Conservation (phyloP, 2,888 invertebrate species). For the Rhingia campestris region DNA sequence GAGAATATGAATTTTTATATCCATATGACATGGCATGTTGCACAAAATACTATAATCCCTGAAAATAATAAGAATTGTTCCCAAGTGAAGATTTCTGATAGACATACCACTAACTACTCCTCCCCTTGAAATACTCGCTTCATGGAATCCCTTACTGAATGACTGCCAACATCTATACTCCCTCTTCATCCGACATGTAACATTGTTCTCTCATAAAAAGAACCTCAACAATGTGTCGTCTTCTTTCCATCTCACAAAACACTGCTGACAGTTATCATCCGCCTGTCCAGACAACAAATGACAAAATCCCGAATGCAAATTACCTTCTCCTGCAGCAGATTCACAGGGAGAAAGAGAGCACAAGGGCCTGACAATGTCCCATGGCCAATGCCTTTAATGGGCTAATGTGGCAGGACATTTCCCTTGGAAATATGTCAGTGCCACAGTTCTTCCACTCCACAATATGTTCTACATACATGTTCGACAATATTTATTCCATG, state of each 20-base stretch:
- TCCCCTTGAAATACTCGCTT: no score
- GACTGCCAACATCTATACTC: background rate
- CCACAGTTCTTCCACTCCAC: conserved; percentile 46
- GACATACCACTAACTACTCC: no score
- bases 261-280: conserved; percentile 68
- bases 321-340: conserved; percentile 17
- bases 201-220: conserved; percentile 24
- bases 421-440: conserved; percentile 62
- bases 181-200: background rate
- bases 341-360: background rate
- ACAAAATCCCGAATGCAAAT: conserved; percentile 71
- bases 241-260: conserved; percentile 62
- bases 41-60: no score
- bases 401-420: conserved; percentile 72
- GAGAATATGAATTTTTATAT: no score
- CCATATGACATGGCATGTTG: no score
- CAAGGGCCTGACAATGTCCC: conserved; percentile 50
- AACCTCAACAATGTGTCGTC: conserved; percentile 49
- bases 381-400: conserved; percentile 64
- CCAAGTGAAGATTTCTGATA: no score
- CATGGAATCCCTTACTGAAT: no score
- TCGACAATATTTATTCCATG: conserved; percentile 65
- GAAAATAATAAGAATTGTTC: no score
- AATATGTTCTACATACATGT: conserved; percentile 67
- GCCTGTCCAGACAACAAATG: conserved; percentile 69